Percentiles rank a stretch among this genome's conserved stretches.
phyloP scores from a whole-genome alignment of 1,140 invertebrate genomes.

The Carposina sasakii region DNA sequence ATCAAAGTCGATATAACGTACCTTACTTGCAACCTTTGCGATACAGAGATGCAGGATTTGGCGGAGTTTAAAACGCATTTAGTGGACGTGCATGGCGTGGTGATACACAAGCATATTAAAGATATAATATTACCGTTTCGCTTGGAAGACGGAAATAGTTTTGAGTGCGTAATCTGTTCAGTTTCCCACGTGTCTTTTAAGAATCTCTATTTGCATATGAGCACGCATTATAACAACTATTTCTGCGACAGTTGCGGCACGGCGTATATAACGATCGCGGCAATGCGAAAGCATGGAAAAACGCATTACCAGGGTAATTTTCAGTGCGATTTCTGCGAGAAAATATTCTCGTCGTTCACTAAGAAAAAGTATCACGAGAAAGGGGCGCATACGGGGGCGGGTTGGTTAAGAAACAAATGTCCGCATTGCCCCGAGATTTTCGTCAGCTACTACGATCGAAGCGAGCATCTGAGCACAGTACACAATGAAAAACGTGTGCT shows the following conservation, averaged over 20 bases:
- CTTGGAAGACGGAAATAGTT: slow-evolving; percentile 51
- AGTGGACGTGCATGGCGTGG: slow-evolving; percentile 41
- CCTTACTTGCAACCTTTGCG: slow-evolving; percentile 46
- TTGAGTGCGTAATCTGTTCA: slow-evolving; percentile 55
- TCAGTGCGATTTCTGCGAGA: slow-evolving; percentile 54
- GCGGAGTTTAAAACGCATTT: slow-evolving; percentile 52
- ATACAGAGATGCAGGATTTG: slow-evolving; percentile 44
- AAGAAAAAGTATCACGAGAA: slow-evolving; percentile 63
- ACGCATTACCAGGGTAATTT: slow-evolving; percentile 61
- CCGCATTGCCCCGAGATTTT: slow-evolving; percentile 67
- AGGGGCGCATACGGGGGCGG: slow-evolving; percentile 54
- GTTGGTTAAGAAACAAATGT: slow-evolving; percentile 65
- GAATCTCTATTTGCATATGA: slow-evolving; percentile 64
- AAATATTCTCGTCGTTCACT: slow-evolving; percentile 51
- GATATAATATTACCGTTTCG: slow-evolving; percentile 62
- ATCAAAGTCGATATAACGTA: slow-evolving; percentile 63
- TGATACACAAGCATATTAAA: slow-evolving; percentile 56
- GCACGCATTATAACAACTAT: slow-evolving; percentile 63
- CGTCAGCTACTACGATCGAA: slow-evolving; percentile 61
- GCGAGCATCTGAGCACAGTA: slow-evolving; percentile 58
- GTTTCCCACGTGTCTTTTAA: slow-evolving; percentile 60
- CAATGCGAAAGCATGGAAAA: slow-evolving; percentile 55
- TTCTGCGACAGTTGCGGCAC: slow-evolving; percentile 61
- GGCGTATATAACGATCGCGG: slow-evolving; percentile 60
- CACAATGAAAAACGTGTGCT: slow-evolving; percentile 55